Conservation (phyloP, 2,113 vertebrate genomes). For the Telmatochromis sp. region DNA sequence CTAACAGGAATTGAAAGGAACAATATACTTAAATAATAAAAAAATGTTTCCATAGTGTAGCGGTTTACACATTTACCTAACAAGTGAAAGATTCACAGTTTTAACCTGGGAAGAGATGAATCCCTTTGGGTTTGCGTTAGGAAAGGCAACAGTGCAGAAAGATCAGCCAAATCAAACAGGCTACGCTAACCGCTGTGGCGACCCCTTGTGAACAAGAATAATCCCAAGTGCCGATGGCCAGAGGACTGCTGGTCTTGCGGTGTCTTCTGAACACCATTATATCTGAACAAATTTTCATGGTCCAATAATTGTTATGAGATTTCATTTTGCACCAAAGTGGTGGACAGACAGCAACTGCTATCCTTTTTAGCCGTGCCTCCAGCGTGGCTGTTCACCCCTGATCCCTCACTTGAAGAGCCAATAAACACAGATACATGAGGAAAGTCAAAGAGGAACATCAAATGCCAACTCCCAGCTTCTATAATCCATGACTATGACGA, state of each 20-base stretch:
- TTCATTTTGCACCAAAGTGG: not conserved
- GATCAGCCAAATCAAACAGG: not conserved
- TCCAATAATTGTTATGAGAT: not conserved
- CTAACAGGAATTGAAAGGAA: not conserved
- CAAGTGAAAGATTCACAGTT: not conserved
- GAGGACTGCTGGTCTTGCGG: not conserved
- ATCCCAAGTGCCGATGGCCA: not conserved
- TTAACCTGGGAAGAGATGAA: not conserved
- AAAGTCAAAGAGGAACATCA: not conserved
- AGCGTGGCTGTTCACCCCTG: not conserved
- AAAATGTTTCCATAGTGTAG: not conserved
- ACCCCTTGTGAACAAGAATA: not conserved
- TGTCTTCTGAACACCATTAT: not conserved
- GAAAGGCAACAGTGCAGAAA: not conserved
- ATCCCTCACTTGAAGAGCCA: not conserved
- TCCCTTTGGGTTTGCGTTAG: not conserved
- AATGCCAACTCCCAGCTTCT: not conserved
- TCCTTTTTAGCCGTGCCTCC: not conserved
- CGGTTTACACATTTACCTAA: not conserved
- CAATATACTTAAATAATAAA: not conserved
- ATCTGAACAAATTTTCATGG: not conserved
- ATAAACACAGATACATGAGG: not conserved
- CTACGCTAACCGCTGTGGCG: not conserved
- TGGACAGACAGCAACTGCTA: not conserved
- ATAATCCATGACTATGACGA: not conserved